phyloP scores from a whole-genome alignment of 2,797 vertebrate species.

The Liparis tanakae region DNA sequence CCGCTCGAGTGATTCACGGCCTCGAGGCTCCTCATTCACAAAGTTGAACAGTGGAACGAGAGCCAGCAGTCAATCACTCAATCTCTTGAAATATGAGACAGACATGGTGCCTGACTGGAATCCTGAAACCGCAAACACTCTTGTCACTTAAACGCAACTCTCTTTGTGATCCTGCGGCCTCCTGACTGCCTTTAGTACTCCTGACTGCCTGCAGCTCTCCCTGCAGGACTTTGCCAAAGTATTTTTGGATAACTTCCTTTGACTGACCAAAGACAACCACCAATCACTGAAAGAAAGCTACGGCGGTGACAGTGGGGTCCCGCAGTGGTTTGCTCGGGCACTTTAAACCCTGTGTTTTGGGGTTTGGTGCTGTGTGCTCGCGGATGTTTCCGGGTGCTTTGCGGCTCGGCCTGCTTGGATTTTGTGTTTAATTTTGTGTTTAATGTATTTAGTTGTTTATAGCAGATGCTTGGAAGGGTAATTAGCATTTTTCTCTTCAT shows the following conservation, averaged over 20 bases:
- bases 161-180: conserved; percentile 36
- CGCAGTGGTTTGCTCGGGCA: conserved; percentile 64
- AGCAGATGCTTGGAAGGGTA: conserved; percentile 31
- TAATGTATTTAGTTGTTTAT: conserved; percentile 42
- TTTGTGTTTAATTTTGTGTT: no score
- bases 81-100: conserved; percentile 66
- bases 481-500: conserved; percentile 40
- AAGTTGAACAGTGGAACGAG: conserved; percentile 47
- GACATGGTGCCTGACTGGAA: conserved; percentile 57
- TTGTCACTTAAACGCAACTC: conserved; percentile 46
- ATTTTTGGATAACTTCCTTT: conserved; percentile 61
- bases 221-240: conserved; percentile 32
- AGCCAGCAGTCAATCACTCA: conserved; percentile 60
- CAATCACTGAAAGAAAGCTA: conserved; percentile 72
- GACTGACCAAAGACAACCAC: conserved; percentile 67
- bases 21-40: conserved; percentile 27
- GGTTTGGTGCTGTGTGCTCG: conserved; percentile 65
- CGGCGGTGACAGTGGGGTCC: conserved; percentile 64
- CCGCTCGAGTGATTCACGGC: conserved; percentile 28
- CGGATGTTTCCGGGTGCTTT: conserved; percentile 59
- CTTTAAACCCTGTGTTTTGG: conserved; percentile 75
- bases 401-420: conserved; percentile 57
- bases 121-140: conserved; percentile 54
- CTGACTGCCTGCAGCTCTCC: not conserved
- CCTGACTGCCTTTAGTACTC: conserved; percentile 23